These are phyloP conservation scores for Andrena bucephala DNA, from an alignment of 2,888 invertebrate genomes.

Conservation along the genomic window DNA sequence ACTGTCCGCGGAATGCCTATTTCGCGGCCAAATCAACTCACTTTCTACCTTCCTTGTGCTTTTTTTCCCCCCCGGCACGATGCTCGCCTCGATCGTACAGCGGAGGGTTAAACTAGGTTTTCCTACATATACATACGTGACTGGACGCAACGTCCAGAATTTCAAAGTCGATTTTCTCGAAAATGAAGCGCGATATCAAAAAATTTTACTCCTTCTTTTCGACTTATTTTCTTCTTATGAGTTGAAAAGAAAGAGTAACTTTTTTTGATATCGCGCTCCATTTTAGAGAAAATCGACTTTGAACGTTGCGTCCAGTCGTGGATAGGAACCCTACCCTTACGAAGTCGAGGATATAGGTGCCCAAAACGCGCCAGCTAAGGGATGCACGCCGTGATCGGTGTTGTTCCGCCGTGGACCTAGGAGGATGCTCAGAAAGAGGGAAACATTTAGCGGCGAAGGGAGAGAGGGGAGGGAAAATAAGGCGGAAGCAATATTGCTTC, in stretches of 20 bases:
- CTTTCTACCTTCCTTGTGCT: conserved; percentile 39
- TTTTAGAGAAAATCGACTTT: too few species aligned
- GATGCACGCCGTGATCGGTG: conserved; percentile 65
- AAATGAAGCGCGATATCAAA: too few species aligned
- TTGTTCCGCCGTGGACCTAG: conserved; percentile 65
- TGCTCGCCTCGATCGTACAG: background rate
- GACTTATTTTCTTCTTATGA: too few species aligned
- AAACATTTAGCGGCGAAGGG: conserved; percentile 16
- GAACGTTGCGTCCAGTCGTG: too few species aligned
- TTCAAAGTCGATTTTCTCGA: too few species aligned
- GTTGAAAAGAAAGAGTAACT: too few species aligned
- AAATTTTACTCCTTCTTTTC: too few species aligned
- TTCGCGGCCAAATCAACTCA: conserved; percentile 62
- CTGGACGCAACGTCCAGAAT: too few species aligned
- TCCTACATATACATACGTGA: too few species aligned
- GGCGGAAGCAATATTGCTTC: conserved; percentile 80
- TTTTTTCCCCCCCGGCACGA: conserved; percentile 17
- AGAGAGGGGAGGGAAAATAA: conserved; percentile 64
- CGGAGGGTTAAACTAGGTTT: background rate
- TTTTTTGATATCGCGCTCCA: too few species aligned
- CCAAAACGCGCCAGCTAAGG: conserved; percentile 13
- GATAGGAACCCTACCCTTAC: background rate
- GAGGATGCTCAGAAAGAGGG: conserved; percentile 45
- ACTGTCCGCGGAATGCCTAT: conserved; percentile 54
- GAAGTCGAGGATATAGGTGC: background rate